Percentiles rank a stretch among this genome's conserved stretches.
Evolutionary conservation across 2,113 vertebrate genomes (phyloP).

Genomic region (Ceratotherium simum): DNA sequence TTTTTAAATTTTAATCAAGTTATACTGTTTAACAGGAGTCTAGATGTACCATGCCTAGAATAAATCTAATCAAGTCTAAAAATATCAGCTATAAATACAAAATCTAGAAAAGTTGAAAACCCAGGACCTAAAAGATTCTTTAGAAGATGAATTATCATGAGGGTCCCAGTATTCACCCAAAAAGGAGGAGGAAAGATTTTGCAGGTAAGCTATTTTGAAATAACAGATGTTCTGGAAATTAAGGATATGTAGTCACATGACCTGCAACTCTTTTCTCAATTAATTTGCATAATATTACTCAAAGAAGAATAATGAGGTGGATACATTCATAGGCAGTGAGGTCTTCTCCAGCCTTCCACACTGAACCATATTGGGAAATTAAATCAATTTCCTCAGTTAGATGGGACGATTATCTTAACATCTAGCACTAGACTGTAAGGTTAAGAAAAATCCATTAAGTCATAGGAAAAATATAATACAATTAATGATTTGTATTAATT

Average conservation of each 20-base stretch:
- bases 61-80: constrained; percentile 1
- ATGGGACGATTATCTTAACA: neutral
- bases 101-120: constrained; percentile 40
- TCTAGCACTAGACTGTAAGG: neutral
- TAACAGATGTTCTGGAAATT: neutral
- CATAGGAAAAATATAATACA: neutral
- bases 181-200: neutral
- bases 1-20: constrained; percentile 35
- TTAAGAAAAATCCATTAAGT: constrained; percentile 42
- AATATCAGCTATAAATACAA: constrained; percentile 1
- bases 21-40: neutral
- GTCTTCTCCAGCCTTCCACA: neutral
- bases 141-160: neutral
- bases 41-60: neutral
- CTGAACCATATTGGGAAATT: neutral
- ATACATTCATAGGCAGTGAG: neutral
- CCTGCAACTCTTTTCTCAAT: neutral
- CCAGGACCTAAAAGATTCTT: neutral
- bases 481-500: constrained; percentile 45
- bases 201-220: neutral
- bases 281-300: constrained; percentile 13
- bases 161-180: neutral
- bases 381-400: neutral
- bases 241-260: neutral
- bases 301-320: constrained; percentile 31